Evolutionary conservation across 2,113 vertebrate species (phyloP).

Genomic region (Puma concolor): DNA sequence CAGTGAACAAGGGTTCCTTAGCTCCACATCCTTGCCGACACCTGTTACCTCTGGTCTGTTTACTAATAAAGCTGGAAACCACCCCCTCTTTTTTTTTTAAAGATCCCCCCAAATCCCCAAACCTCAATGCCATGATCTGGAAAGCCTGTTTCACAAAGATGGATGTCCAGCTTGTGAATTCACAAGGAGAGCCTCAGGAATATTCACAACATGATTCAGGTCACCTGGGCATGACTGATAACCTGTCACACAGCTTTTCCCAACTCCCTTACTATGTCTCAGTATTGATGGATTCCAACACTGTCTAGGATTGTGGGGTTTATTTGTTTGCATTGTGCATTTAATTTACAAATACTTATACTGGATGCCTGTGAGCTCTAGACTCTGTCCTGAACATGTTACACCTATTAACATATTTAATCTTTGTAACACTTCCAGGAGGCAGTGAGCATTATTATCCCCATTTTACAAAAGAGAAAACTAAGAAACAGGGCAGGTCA

Average conservation of each 20-base stretch:
- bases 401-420: not conserved
- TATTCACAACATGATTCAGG: not conserved
- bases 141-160: not conserved
- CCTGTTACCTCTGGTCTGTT: not conserved
- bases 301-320: not conserved
- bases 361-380: not conserved
- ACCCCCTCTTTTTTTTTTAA: no score
- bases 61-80: not conserved
- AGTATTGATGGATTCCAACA: not conserved
- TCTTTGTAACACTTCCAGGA: not conserved
- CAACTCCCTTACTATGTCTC: not conserved
- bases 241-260: no score
- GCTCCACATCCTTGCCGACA: not conserved
- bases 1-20: not conserved
- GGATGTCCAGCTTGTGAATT: not conserved
- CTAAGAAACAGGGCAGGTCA: not conserved
- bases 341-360: not conserved
- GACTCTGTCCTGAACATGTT: not conserved
- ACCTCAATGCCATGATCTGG: not conserved
- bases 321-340: not conserved
- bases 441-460: not conserved
- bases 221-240: not conserved
- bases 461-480: not conserved
- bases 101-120: not conserved
- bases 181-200: not conserved